Evolutionary conservation across 2,888 invertebrate genomes (phyloP).

Genomic region (Tethea ocularis): DNA sequence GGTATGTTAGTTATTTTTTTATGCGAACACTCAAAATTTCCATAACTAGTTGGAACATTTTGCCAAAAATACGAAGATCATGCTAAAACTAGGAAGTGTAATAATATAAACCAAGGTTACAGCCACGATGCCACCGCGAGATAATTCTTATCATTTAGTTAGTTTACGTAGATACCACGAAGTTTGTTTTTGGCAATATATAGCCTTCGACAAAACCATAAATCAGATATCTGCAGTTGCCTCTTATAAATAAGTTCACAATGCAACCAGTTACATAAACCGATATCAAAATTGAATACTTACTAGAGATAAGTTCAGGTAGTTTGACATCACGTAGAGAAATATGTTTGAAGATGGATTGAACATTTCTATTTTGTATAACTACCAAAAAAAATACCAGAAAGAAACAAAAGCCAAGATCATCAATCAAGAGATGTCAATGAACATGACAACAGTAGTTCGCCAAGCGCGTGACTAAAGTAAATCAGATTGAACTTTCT

Average conservation of each 20-base stretch:
- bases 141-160: conserved; percentile 58
- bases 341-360: neutral
- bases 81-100: conserved; percentile 52
- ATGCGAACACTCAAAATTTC: neutral
- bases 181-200: neutral
- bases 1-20: neutral
- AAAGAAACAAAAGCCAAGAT: too few species aligned
- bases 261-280: too few species aligned
- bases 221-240: neutral
- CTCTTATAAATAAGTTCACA: too few species aligned
- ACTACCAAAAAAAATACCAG: too few species aligned
- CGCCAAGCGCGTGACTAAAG: neutral
- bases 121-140: conserved; percentile 44
- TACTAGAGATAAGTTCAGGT: neutral
- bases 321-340: neutral
- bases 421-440: too few species aligned
- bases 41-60: neutral
- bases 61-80: conserved; percentile 24
- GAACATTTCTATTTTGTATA: neutral
- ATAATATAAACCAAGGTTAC: conserved; percentile 50
- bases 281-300: too few species aligned
- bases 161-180: conserved; percentile 24
- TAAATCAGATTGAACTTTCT: neutral
- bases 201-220: neutral
- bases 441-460: too few species aligned